These are phyloP conservation scores for Zaprionus lachaisei DNA, from an alignment of 1,140 invertebrate species.

Conservation along the genomic window DNA sequence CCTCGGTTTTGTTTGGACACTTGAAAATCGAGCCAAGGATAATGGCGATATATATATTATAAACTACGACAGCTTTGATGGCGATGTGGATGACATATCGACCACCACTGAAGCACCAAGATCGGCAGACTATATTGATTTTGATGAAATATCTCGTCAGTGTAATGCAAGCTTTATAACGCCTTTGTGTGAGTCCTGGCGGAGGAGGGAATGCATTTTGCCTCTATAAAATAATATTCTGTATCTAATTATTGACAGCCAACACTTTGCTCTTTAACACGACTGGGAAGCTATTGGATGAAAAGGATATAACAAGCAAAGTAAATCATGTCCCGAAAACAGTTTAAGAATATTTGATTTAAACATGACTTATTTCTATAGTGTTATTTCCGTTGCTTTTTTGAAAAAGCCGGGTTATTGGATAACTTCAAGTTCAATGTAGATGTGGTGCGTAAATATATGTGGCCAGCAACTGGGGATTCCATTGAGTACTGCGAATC, in stretches of 20 bases:
- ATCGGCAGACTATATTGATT: conserved; percentile 57
- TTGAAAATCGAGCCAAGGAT: conserved; percentile 61
- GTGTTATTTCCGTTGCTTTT: conserved; percentile 80
- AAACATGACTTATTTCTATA: conserved; percentile 17
- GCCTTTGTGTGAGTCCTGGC: conserved; percentile 57
- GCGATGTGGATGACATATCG: conserved; percentile 68
- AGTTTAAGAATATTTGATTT: not conserved
- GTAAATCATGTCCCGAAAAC: conserved; percentile 26
- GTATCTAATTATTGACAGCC: conserved; percentile 45
- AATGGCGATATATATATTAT: conserved; percentile 74
- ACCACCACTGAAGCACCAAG: conserved; percentile 54
- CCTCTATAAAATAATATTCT: not conserved
- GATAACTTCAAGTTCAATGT: conserved; percentile 73
- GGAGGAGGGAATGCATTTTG: not conserved
- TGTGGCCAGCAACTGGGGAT: conserved; percentile 79
- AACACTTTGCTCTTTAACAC: conserved; percentile 68
- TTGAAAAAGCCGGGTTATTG: conserved; percentile 71
- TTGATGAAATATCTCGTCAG: conserved; percentile 49
- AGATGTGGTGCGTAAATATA: conserved; percentile 59
- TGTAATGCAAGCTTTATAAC: conserved; percentile 80
- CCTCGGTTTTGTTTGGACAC: not conserved
- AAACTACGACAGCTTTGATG: conserved; percentile 69
- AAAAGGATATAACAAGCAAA: conserved; percentile 75
- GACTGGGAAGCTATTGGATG: conserved; percentile 64
- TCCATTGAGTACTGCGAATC: conserved; percentile 70